Percentiles rank a stretch among this genome's conserved stretches.
These are phyloP conservation scores for Xestobium rufovillosum DNA, from an alignment of 2,888 invertebrate species.

Conservation along the genomic window DNA sequence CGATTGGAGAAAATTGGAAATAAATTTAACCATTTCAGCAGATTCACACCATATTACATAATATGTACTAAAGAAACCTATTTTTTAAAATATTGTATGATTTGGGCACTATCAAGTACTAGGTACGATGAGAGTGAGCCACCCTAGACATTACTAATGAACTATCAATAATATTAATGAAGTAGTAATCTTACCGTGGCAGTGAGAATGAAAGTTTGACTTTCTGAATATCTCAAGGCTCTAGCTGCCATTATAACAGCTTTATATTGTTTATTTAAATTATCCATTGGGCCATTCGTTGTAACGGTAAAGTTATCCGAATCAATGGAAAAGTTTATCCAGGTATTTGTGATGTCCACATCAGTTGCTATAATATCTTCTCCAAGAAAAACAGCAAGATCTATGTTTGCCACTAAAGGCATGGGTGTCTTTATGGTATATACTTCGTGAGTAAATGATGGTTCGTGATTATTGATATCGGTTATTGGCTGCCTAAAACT, in stretches of 20 bases:
- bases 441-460: not conserved
- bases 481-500: not conserved
- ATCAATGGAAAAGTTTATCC: not conserved
- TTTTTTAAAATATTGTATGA: too few relatives aligned
- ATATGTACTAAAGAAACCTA: too few relatives aligned
- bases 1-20: too few relatives aligned
- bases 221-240: slow-evolving; percentile 1
- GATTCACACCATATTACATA: too few relatives aligned
- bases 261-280: not conserved
- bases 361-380: not conserved
- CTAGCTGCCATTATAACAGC: not conserved
- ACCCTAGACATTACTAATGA: too few relatives aligned
- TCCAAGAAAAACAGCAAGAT: not conserved
- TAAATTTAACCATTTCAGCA: too few relatives aligned
- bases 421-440: not conserved
- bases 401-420: not conserved
- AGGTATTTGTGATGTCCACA: not conserved
- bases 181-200: not conserved
- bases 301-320: not conserved
- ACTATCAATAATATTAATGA: too few relatives aligned
- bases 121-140: too few relatives aligned
- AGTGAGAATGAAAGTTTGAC: not conserved
- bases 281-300: not conserved
- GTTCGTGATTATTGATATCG: slow-evolving; percentile 2
- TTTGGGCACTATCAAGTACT: too few relatives aligned